A percentile compares a stretch with the other conserved stretches of the same genome.
phyloP scores from a whole-genome alignment of 2,888 invertebrate species.

The Drosophila fungiperda region DNA sequence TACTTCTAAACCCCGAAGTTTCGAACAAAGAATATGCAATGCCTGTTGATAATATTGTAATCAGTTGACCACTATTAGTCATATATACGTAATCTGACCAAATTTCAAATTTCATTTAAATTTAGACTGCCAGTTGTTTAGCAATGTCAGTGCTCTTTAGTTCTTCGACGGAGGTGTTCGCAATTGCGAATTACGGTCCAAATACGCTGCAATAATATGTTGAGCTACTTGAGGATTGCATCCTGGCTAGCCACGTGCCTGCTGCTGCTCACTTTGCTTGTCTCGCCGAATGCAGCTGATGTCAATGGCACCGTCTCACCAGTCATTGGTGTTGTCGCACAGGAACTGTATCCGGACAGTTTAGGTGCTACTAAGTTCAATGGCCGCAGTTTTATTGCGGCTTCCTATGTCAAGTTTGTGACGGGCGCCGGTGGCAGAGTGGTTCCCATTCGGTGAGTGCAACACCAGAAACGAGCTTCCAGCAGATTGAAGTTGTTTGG shows the following conservation, averaged over 20 bases:
- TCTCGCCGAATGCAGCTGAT: not conserved
- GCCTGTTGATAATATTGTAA: conserved; percentile 31
- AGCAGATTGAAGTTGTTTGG: not conserved
- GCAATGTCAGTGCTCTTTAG: conserved; percentile 44
- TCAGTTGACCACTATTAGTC: conserved; percentile 21
- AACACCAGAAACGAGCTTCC: not conserved
- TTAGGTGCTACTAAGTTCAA: conserved; percentile 86
- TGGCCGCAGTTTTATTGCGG: conserved; percentile 91
- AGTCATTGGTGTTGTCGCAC: conserved; percentile 90
- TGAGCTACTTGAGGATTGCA: not conserved
- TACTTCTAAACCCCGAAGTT: not conserved
- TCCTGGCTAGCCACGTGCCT: not conserved
- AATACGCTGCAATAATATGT: not conserved
- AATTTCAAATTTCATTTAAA: conserved; percentile 45
- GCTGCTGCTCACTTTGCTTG: conserved; percentile 9
- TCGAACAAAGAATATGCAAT: conserved; percentile 19
- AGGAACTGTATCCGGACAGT: conserved; percentile 87
- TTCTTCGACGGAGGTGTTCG: conserved; percentile 28
- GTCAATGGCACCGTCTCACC: conserved; percentile 86
- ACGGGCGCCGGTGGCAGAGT: conserved; percentile 95
- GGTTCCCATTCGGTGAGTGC: conserved; percentile 92
- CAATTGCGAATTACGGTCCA: not conserved
- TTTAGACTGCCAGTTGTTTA: conserved; percentile 26
- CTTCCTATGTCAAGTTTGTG: conserved; percentile 95
- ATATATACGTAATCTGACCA: conserved; percentile 16